Conservation (phyloP, 23 tunicate genomes). For the Diplosoma virens region DNA sequence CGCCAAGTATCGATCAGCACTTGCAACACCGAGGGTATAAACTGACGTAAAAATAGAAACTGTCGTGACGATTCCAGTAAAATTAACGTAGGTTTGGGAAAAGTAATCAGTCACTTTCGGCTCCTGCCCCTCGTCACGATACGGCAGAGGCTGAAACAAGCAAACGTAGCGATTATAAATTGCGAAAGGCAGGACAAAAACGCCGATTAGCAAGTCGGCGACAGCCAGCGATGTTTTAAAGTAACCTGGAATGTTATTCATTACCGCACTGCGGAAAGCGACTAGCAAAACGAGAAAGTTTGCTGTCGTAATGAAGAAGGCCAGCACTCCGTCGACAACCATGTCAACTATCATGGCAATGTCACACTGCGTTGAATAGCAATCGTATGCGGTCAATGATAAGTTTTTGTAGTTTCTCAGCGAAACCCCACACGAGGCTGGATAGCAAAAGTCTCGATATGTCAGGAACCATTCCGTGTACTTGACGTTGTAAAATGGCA, state of each 20-base stretch:
- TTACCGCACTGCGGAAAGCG: slow-evolving; percentile 43
- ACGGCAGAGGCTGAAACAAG: slow-evolving; percentile 65
- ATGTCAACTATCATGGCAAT: slow-evolving; percentile 36
- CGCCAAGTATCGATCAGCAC: slow-evolving; percentile 80
- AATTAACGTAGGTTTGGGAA: slow-evolving; percentile 27
- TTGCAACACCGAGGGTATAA: slow-evolving; percentile 66
- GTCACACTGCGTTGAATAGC: slow-evolving; percentile 45
- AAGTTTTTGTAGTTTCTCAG: slow-evolving; percentile 5
- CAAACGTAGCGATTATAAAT: slow-evolving; percentile 46
- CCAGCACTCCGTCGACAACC: slow-evolving; percentile 58
- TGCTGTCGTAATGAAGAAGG: slow-evolving; percentile 40
- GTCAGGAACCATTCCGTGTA: slow-evolving; percentile 66
- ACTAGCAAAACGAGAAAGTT: slow-evolving; percentile 64
- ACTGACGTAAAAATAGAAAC: slow-evolving; percentile 56
- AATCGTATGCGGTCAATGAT: slow-evolving; percentile 40
- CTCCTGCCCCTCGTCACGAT: slow-evolving; percentile 39
- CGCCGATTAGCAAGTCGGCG: slow-evolving; percentile 74
- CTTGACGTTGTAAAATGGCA: slow-evolving; percentile 30
- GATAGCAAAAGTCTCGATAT: slow-evolving; percentile 58
- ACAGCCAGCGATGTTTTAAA: slow-evolving; percentile 86
- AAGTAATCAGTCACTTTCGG: slow-evolving; percentile 54
- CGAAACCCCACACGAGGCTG: slow-evolving; percentile 57
- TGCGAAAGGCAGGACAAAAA: slow-evolving; percentile 67
- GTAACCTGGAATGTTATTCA: slow-evolving; percentile 91
- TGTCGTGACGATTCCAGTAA: slow-evolving; percentile 63